Evolutionary conservation across 2,797 vertebrate species (phyloP).

Genomic region (Tympanoctomys barrerae): DNA sequence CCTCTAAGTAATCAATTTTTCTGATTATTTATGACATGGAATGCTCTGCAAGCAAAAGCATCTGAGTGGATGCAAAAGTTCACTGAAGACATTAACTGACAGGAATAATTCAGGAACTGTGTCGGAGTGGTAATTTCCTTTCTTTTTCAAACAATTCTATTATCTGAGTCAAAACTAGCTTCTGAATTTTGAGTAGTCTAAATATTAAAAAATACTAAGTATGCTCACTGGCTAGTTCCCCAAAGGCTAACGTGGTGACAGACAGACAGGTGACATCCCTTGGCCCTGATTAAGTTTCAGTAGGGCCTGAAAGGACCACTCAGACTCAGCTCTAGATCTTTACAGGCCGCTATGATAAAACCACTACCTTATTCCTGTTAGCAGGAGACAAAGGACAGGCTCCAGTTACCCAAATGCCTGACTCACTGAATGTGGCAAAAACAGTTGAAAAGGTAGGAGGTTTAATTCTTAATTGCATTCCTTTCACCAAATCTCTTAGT

Average conservation of each 20-base stretch:
- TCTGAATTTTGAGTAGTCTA: constrained; percentile 51
- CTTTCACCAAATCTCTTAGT: neutral
- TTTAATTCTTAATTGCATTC: neutral
- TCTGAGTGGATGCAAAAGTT: neutral
- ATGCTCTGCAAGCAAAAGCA: neutral
- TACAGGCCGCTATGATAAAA: neutral
- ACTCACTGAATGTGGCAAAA: neutral
- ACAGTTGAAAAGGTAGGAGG: neutral
- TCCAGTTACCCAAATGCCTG: neutral
- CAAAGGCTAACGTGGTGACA: constrained; percentile 16
- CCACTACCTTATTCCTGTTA: neutral
- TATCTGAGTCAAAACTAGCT: constrained; percentile 43
- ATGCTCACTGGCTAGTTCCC: neutral
- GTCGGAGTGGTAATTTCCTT: neutral
- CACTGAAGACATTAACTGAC: neutral
- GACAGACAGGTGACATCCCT: neutral
- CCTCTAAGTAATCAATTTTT: neutral
- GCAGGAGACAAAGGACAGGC: neutral
- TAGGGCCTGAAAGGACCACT: neutral
- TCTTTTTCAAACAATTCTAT: constrained; percentile 13
- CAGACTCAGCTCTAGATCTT: neutral
- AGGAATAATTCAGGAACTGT: neutral
- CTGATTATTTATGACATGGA: constrained; percentile 20
- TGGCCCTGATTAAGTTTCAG: neutral
- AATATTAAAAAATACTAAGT: constrained; percentile 22